Conservation (phyloP, 2,113 vertebrate species). For the Tachycineta bicolor region DNA sequence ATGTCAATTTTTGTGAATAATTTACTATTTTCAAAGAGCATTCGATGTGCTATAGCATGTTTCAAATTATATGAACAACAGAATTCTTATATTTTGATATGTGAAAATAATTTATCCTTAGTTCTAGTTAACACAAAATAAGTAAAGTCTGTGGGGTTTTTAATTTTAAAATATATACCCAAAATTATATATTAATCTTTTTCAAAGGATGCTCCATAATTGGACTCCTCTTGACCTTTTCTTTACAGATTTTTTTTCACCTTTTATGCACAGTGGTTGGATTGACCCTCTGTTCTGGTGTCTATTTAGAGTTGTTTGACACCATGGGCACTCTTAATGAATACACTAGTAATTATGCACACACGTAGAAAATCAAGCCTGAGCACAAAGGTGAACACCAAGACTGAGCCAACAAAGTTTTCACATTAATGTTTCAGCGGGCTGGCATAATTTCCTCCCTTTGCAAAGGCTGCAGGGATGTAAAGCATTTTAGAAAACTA, state of each 20-base stretch:
- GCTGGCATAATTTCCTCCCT: neutral
- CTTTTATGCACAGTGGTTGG: neutral
- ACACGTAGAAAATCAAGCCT: neutral
- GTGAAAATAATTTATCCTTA: neutral
- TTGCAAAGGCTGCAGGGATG: neutral
- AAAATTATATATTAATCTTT: neutral
- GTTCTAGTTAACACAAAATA: neutral
- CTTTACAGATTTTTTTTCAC: neutral
- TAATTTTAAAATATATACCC: neutral
- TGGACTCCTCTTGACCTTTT: neutral
- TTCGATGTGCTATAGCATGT: neutral
- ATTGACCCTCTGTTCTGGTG: neutral
- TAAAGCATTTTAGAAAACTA: neutral
- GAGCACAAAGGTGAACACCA: neutral
- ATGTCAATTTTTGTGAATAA: neutral
- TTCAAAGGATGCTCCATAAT: neutral
- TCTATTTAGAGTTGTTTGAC: neutral
- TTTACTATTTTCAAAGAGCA: neutral
- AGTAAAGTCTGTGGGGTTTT: neutral
- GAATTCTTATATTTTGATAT: neutral
- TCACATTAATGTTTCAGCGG: neutral
- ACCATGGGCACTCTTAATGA: neutral
- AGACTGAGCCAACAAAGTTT: neutral
- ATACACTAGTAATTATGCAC: neutral
- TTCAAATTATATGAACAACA: neutral